These are phyloP conservation scores for Serrognathus titanus DNA, from an alignment of 2,888 invertebrate genomes.

Conservation along the genomic window DNA sequence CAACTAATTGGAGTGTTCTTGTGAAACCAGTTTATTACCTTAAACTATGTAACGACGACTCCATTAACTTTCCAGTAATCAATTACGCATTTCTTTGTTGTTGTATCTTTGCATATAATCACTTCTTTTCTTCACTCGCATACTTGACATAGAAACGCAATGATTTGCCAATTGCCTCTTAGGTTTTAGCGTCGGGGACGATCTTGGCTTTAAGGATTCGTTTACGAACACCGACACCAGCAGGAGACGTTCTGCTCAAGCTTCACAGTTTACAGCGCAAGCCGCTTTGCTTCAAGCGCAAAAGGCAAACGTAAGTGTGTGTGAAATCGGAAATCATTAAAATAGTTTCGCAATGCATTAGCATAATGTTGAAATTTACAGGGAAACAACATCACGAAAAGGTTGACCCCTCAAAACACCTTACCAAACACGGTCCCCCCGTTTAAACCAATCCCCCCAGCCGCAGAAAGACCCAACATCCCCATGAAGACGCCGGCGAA, in stretches of 20 bases:
- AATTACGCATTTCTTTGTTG: conserved; percentile 2
- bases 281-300: conserved; percentile 32
- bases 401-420: conserved; percentile 9
- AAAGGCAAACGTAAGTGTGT: conserved; percentile 13
- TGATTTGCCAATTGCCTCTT: background rate
- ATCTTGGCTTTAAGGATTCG: conserved; percentile 80
- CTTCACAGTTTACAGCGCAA: conserved; percentile 36
- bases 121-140: background rate
- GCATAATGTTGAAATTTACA: conserved; percentile 6
- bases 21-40: conserved; percentile 2
- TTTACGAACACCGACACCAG: conserved; percentile 74
- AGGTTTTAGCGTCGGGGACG: conserved; percentile 86
- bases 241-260: conserved; percentile 53
- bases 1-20: conserved; percentile 4
- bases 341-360: too few relatives aligned
- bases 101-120: background rate
- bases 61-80: conserved; percentile 12
- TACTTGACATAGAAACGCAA: background rate
- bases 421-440: conserved; percentile 57
- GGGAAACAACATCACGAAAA: conserved; percentile 28
- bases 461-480: conserved; percentile 50
- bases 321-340: too few relatives aligned
- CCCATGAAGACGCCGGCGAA: conserved; percentile 34
- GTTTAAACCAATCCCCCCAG: conserved; percentile 74
- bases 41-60: conserved; percentile 2